phyloP scores from a whole-genome alignment of 2,113 vertebrate genomes.

The Saguinus midas region DNA sequence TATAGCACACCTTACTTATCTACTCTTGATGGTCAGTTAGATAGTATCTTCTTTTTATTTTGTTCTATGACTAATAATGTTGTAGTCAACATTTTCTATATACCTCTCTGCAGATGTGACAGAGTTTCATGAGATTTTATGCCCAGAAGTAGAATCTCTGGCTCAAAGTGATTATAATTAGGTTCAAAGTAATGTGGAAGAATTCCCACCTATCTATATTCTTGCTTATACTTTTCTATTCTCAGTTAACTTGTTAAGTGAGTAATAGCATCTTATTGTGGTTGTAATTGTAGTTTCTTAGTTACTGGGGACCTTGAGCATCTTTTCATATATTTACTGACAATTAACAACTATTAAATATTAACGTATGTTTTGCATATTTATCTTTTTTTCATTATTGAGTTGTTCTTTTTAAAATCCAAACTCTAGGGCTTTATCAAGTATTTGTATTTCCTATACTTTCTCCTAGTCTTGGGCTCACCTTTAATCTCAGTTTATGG shows the following conservation, averaged over 20 bases:
- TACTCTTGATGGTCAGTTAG: not conserved
- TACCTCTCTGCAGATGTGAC: not conserved
- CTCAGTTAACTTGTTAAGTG: not conserved
- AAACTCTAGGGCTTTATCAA: not conserved
- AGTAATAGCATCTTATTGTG: not conserved
- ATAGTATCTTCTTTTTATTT: not conserved
- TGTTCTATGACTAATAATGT: not conserved
- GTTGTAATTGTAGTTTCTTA: slow-evolving; percentile 2
- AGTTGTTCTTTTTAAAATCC: not conserved
- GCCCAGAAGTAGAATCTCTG: not conserved
- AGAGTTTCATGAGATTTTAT: not conserved
- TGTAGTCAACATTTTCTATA: not conserved
- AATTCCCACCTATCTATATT: not conserved
- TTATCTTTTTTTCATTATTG: not conserved
- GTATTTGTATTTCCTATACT: not conserved
- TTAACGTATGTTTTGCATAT: not conserved
- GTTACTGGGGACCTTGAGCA: not conserved
- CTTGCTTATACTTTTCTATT: not conserved
- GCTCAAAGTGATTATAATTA: not conserved
- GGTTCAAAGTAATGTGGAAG: not conserved
- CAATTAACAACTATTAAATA: not conserved
- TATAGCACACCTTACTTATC: not conserved
- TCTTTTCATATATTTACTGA: not conserved
- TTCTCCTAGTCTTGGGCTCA: not conserved
- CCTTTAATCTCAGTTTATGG: not conserved